Conservation (phyloP, 92 coral and sea anemone species). For the Pocillopora grandis region DNA sequence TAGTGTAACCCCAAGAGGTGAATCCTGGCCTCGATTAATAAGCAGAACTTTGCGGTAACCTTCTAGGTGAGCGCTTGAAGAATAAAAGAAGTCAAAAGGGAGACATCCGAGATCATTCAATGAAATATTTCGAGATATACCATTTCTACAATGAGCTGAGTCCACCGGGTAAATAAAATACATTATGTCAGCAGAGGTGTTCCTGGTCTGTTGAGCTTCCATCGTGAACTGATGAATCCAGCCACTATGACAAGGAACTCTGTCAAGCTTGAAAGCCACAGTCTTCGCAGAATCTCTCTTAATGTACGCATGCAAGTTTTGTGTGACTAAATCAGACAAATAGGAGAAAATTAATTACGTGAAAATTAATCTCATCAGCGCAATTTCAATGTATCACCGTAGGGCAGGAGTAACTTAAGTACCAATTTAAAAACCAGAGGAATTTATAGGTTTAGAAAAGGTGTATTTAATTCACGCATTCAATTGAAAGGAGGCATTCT, state of each 20-base stretch:
- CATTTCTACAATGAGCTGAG: conserved; percentile 11
- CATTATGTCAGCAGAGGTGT: conserved; percentile 37
- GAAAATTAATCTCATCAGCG: not conserved
- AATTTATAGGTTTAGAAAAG: too few species aligned
- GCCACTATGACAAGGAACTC: conserved; percentile 40
- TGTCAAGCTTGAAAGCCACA: conserved; percentile 56
- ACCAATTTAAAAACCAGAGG: too few species aligned
- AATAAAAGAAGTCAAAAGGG: conserved; percentile 61
- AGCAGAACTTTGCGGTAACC: conserved; percentile 40
- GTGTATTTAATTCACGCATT: too few species aligned
- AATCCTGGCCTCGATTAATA: conserved; percentile 31
- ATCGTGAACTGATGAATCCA: conserved; percentile 70
- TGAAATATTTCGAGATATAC: conserved; percentile 34
- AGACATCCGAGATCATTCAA: conserved; percentile 20
- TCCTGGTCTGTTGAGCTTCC: conserved; percentile 41
- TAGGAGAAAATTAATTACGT: too few species aligned
- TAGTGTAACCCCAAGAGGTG: conserved; percentile 34
- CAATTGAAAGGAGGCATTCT: too few species aligned
- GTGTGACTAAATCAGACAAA: conserved; percentile 12
- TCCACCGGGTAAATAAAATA: conserved; percentile 53
- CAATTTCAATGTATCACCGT: not conserved
- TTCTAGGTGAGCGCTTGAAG: conserved; percentile 11
- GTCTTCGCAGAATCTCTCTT: conserved; percentile 11
- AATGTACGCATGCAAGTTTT: conserved; percentile 41
- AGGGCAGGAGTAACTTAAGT: not conserved